Evolutionary conservation across 1,140 invertebrate species (phyloP), one percentile per base, ranked within the genome.

Genomic region (Drosophila repleta): DNA sequence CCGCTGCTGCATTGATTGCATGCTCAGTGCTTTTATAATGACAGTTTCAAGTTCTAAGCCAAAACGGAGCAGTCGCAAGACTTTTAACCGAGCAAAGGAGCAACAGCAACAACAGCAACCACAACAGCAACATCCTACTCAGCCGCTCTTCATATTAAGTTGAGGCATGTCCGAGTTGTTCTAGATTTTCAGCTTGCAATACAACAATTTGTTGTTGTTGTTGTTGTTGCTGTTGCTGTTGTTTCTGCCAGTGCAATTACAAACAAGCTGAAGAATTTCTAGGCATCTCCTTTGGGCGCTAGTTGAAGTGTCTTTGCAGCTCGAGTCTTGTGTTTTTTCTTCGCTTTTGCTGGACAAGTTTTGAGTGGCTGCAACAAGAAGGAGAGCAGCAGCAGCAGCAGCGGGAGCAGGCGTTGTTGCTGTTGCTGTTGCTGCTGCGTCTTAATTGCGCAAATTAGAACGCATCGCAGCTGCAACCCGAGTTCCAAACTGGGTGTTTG

Each of bases 1-100:
- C 26, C 60, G 76, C 66, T 87, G 62, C 39, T 60, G 55, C 70
- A 75, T 87, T 87, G 83, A 87, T 87, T 88, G 83, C 83, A 79
- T 88, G 83, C 83, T 87, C 83, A 77, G 83, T 80, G 75, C 83
- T 79, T 81, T 71, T 60, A 88, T 88, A 88, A 88, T 88, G 83
- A 88, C 83, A 88, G 83, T 88, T 88, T 88, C 83, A 88, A 88
- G 83, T 88, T 88, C 83, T 88, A 88, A 88, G 83, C 83, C 83
- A 88, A 88, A 88, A 88, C 83, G 79, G 71, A 64, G 39, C 71
- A 81, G 67, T 65, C 78, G 64, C 67, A 55, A 68, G 71, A 75
- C 64, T 41, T 41, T 17, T 55, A 10, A 39, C 29, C 18, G 35
- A 13, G 15, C 17, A 11, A 24, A 35, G 11, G 11, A 48, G 20